A percentile compares a stretch with the other conserved stretches of the same genome.
Conservation (phyloP, 1,140 invertebrate genomes). For the Drosophila nigrodunni region DNA sequence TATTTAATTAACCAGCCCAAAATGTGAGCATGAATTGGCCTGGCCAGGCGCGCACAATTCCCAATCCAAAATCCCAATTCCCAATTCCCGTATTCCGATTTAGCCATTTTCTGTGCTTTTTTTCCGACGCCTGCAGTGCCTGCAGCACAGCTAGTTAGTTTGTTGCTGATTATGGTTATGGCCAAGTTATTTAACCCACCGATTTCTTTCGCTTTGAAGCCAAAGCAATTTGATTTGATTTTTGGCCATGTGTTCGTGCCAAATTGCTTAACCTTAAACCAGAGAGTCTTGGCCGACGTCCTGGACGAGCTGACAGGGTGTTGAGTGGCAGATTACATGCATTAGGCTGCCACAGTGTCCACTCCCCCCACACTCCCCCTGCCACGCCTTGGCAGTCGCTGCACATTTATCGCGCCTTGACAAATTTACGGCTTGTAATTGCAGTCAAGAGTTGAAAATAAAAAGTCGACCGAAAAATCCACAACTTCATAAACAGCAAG, state of each 20-base stretch:
- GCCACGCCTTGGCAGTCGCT: background rate
- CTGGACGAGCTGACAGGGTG: constrained; percentile 68
- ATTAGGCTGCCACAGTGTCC: constrained; percentile 69
- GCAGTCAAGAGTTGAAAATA: constrained; percentile 75
- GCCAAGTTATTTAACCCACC: background rate
- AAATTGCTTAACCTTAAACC: constrained; percentile 67
- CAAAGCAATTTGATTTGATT: constrained; percentile 30
- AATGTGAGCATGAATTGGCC: constrained; percentile 84
- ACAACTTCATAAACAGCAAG: constrained; percentile 76
- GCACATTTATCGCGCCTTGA: constrained; percentile 81
- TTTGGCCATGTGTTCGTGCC: constrained; percentile 39
- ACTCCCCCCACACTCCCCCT: background rate
- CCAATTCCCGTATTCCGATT: background rate
- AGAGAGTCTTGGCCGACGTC: constrained; percentile 14
- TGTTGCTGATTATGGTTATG: constrained; percentile 73
- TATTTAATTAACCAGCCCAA: constrained; percentile 82
- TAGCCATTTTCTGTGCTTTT: too few relatives aligned
- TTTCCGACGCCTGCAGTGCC: background rate
- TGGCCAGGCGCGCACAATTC: constrained; percentile 51
- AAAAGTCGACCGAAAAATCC: constrained; percentile 67
- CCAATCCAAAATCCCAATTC: constrained; percentile 17
- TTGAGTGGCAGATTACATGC: constrained; percentile 83
- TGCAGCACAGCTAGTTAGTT: constrained; percentile 54
- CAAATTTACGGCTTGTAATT: constrained; percentile 83
- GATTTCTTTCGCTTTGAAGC: constrained; percentile 7